These are phyloP conservation scores for Helogale parvula DNA, from an alignment of 2,113 vertebrate genomes.

Conservation along the genomic window DNA sequence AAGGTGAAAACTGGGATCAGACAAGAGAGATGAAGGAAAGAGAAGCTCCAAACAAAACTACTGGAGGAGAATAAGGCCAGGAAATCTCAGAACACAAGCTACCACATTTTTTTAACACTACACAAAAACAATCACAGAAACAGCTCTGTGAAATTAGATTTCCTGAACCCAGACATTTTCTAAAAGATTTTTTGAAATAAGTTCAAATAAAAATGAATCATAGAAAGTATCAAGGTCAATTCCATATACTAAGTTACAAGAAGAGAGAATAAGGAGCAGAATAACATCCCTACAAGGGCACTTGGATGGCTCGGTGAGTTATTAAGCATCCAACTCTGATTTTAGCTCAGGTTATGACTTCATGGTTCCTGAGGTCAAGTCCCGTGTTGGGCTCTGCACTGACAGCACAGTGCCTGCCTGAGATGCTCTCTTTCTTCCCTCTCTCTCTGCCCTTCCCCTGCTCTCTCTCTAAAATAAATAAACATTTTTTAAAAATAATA, in stretches of 20 bases:
- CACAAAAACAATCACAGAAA: not conserved
- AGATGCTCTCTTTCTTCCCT: too few species aligned
- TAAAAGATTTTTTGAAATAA: conserved; percentile 40
- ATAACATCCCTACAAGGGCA: not conserved
- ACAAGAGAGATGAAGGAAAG: not conserved
- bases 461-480: too few species aligned
- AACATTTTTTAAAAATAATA: too few species aligned
- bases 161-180: conserved; percentile 2
- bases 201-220: conserved; percentile 54
- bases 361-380: too few species aligned
- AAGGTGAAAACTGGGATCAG: not conserved
- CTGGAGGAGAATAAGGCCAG: not conserved
- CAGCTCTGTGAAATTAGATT: conserved; percentile 1
- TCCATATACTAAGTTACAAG: not conserved
- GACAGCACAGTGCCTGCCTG: too few species aligned
- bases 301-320: too few species aligned
- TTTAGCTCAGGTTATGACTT: too few species aligned
- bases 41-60: not conserved
- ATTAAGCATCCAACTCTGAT: too few species aligned
- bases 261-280: not conserved
- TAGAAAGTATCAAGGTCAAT: conserved; percentile 32
- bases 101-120: not conserved
- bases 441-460: too few species aligned
- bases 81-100: conserved; percentile 30
- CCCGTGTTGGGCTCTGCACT: too few species aligned